Evolutionary conservation across 2,888 invertebrate species (phyloP), one percentile per base, ranked within the genome.

Genomic region (Leptodirus hochenwartii): DNA sequence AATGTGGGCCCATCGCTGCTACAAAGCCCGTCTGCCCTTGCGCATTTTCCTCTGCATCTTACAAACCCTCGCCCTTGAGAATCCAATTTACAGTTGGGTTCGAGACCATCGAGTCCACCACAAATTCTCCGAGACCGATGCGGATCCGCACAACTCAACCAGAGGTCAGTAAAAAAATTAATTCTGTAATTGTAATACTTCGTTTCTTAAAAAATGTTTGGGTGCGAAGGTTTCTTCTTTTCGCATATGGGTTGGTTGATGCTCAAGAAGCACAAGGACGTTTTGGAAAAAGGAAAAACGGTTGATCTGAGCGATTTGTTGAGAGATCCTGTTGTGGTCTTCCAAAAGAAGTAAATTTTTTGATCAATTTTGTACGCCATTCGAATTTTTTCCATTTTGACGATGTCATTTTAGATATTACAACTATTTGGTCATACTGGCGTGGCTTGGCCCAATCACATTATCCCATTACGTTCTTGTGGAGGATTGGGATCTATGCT

Each of bases 181-280:
- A n/a, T n/a, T n/a, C n/a, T n/a, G n/a, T n/a, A n/a, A n/a, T n/a
- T n/a, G n/a, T n/a, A n/a, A n/a, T n/a, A n/a, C n/a, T n/a, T n/a
- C n/a, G n/a, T n/a, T n/a, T n/a, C n/a, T n/a, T n/a, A n/a, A n/a
- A n/a, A n/a, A n/a, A n/a, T n/a, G n/a, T n/a, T n/a, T n/a, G n/a
- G n/a, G n/a, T n/a, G n/a, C n/a, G n/a, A 20, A 30, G 38, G 52
- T 1, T 90, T 93, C 61, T 91, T 93, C 63, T 93, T 91, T 58
- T 76, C 88, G 0, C 93, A 93, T 53, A 79, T 91, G 50, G 93
- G 93, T 11, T 93, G 93, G 93, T 59, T 93, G 39, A 63, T 90
- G 62, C 59, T 78, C 29, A 69, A 73, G 37, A 93, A 93, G 51
- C 91, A 91, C 51, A 79, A 76, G 25, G 84, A 85, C 36, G 87